A percentile compares a stretch with the other conserved stretches of the same genome.
Evolutionary conservation across 2,888 invertebrate species (phyloP).

Genomic region (Morpho deidamia): DNA sequence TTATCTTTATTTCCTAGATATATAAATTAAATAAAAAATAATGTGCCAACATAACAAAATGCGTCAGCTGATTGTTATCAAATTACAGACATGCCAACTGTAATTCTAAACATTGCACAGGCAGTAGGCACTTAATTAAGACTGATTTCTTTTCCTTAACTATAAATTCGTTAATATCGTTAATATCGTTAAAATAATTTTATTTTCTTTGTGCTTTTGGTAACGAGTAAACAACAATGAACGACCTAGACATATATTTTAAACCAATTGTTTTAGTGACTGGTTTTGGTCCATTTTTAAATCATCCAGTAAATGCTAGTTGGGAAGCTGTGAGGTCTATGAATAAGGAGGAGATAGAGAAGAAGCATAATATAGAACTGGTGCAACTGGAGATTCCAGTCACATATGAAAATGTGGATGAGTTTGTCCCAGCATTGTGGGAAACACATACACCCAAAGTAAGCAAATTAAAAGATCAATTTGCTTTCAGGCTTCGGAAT

Average conservation of each 20-base stretch:
- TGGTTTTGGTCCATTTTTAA: slow-evolving; percentile 89
- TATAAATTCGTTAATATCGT: not conserved
- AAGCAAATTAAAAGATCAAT: not conserved
- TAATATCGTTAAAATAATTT: no score
- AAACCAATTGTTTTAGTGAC: slow-evolving; percentile 79
- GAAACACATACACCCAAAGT: slow-evolving; percentile 83
- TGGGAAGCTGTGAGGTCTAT: slow-evolving; percentile 88
- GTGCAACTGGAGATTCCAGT: slow-evolving; percentile 82
- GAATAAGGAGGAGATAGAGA: slow-evolving; percentile 71
- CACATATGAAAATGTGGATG: slow-evolving; percentile 83
- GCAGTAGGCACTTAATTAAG: not conserved
- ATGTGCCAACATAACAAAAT: slow-evolving; percentile 29
- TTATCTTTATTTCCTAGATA: no score
- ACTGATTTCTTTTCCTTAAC: not conserved
- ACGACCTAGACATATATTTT: slow-evolving; percentile 43
- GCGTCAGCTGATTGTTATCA: slow-evolving; percentile 46
- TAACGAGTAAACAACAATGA: slow-evolving; percentile 31
- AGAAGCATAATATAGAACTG: slow-evolving; percentile 69
- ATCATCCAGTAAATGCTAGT: slow-evolving; percentile 86
- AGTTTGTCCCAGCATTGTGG: slow-evolving; percentile 83
- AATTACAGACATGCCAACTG: slow-evolving; percentile 8
- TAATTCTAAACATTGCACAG: not conserved
- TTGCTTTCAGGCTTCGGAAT: no score
- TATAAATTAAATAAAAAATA: no score
- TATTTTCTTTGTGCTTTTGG: not conserved